Evolutionary conservation across 2,888 invertebrate genomes (phyloP), one percentile per base, ranked within the genome.

Genomic region (Dryobota labecula): DNA sequence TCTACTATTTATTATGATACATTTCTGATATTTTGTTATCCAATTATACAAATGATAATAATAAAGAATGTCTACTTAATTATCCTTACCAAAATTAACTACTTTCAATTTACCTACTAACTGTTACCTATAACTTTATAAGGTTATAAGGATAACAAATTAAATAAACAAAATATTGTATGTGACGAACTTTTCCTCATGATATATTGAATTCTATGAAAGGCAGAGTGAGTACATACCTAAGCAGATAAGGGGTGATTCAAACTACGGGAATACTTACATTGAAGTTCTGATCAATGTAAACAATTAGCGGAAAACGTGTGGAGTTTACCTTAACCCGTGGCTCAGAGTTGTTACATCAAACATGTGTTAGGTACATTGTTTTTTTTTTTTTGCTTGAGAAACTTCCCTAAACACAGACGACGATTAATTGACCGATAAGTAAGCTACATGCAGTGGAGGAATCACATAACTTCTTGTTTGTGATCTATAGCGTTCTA

Each of bases 121-220:
- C 36, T 49, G 57, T 30, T 58, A 43, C 2, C n/a, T n/a, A n/a
- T n/a, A n/a, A 38, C 11, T 38, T 20, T n/a, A n/a, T n/a, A 43
- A 43, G 45, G 45, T 20, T 45, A 45, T 11, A 41, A 63, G 78
- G 82, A 82, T 82, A 81, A 71, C 41, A 67, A 82, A 64, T 56
- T 11, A 41, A 66, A 57, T 64, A 66, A 78, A 76, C 62, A 77
- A 63, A 61, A 62, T 70, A 56, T 36, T 63, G 30, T 33, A 9
- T 20, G 13, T 54, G 36, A 38, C 27, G 27, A 47, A 63, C 58
- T 79, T 79, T 77, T 82, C 78, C 78, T 79, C 66, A 33, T 82
- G 51, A 66, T 66, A 76, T 77, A 70, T 58, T 62, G 47, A 65
- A 77, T 78, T 78, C 78, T 60, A 58, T 82, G 78, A 78, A 82